These are phyloP conservation scores for Umimayanthus kanabou DNA, from an alignment of 92 coral and sea anemone genomes.

Conservation along the genomic window DNA sequence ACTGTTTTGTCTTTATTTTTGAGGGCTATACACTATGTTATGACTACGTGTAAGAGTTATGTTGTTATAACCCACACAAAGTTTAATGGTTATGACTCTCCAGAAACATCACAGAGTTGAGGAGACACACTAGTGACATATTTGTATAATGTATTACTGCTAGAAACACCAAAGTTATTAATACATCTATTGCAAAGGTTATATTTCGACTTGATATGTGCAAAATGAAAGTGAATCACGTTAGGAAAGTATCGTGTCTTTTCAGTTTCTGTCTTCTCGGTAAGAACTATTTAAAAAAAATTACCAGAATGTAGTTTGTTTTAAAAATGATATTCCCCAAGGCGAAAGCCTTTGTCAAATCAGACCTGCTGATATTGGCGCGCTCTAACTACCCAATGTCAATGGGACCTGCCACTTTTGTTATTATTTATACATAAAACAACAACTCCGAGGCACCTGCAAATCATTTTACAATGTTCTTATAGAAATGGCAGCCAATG, in stretches of 20 bases:
- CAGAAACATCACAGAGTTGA: neutral
- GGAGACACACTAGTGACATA: neutral
- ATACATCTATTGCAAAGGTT: neutral
- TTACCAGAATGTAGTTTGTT: neutral
- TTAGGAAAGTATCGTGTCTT: neutral
- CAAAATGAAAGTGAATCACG: neutral
- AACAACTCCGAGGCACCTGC: neutral
- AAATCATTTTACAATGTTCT: neutral
- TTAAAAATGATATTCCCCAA: neutral
- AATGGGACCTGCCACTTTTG: neutral
- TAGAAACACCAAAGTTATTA: neutral
- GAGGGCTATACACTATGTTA: neutral
- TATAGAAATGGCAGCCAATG: neutral
- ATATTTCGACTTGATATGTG: neutral
- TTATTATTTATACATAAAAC: neutral
- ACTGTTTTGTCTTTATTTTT: neutral
- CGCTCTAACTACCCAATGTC: neutral
- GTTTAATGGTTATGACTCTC: neutral
- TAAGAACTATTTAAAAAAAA: neutral
- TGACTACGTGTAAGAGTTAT: neutral
- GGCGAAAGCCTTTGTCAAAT: neutral
- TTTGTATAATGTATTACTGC: slow-evolving; percentile 1
- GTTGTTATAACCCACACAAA: neutral
- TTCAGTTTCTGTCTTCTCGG: neutral
- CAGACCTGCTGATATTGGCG: slow-evolving; percentile 18